These are phyloP conservation scores for Cheilosia variabilis DNA, from an alignment of 2,888 invertebrate species.

Conservation along the genomic window DNA sequence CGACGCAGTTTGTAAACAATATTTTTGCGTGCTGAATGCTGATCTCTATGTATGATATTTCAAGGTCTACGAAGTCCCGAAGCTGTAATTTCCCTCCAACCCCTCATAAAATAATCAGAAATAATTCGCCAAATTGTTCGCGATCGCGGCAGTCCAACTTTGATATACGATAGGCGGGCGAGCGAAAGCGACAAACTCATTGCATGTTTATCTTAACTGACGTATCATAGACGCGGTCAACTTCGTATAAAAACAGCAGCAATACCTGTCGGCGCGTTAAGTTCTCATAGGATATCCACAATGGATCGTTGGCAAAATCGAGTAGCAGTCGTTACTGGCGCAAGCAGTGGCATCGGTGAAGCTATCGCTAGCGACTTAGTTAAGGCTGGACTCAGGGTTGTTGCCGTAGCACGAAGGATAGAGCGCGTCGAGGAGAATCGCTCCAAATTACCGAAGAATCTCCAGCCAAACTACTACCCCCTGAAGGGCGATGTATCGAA, in stretches of 20 bases:
- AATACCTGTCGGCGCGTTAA: background rate
- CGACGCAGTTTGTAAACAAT: too few relatives aligned
- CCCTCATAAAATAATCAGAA: too few relatives aligned
- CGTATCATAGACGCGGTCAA: background rate
- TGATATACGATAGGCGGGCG: too few relatives aligned
- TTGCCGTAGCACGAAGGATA: conserved; percentile 84
- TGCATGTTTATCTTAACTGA: too few relatives aligned
- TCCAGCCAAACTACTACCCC: conserved; percentile 26
- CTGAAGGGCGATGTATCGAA: conserved; percentile 82
- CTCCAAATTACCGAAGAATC: background rate
- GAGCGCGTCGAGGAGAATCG: conserved; percentile 76
- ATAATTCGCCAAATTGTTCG: too few relatives aligned
- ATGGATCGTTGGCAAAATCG: conserved; percentile 85
- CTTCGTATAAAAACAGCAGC: conserved; percentile 1
- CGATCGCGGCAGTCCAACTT: too few relatives aligned
- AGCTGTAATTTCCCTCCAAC: too few relatives aligned
- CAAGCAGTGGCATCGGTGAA: conserved; percentile 85
- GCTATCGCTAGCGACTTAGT: conserved; percentile 82
- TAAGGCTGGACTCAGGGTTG: conserved; percentile 84
- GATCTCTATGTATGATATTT: too few relatives aligned
- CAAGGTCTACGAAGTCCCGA: too few relatives aligned
- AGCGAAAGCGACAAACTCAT: too few relatives aligned
- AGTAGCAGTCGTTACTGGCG: conserved; percentile 86
- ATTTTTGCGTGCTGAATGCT: too few relatives aligned
- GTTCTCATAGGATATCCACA: background rate